Base-by-base conservation (phyloP, 2,797 vertebrate species). In the Amblyopsis hoosieri region DNA sequence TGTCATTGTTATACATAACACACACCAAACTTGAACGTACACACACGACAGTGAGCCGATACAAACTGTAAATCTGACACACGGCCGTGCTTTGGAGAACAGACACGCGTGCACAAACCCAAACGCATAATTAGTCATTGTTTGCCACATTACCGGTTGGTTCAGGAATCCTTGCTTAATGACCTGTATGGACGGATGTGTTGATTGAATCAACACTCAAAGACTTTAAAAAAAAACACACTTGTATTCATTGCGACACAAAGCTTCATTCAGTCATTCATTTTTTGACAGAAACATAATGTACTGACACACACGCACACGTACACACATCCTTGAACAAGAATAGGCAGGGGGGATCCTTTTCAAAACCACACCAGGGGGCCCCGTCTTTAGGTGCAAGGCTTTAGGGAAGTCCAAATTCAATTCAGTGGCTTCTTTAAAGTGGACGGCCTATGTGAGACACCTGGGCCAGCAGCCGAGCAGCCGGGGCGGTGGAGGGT, bases 151-250 rank as follows among this genome's bases (percentile, higher is more conserved):
- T 66, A 66, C 54, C 60, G 66, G 75, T 79, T 60, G 60, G 61
- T 62, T 76, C 74, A 79, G 75, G 78, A 87, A 86, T 78, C 64
- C 61, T 66, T 64, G 52, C 48, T 54, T 66, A 63, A 71, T 72
- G 72, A 81, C 54, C 13, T 5, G 33, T 66, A 56, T 37, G 58
- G 64, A 46, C 37, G 45, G 74, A 81, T 66, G 58, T 71, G 67
- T 63, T 55, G 45, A 74, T 61, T 58, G 57, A 63, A 61, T 67
- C 62, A 70, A 81, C 8, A 81, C 75, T 82, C 57, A 64, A 62
- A 29, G 59, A 8, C 61, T 66, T 66, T 57, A 68, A 60, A 73
- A 50, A 7, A 54, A 66, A 3, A 79, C 68, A 77, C 77, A 74
- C n/a, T 54, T 23, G 47, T 60, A 10, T 78, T 66, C 37, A 10